Evolutionary conservation across 1,140 invertebrate species (phyloP).

Genomic region (Bombus ignitus): DNA sequence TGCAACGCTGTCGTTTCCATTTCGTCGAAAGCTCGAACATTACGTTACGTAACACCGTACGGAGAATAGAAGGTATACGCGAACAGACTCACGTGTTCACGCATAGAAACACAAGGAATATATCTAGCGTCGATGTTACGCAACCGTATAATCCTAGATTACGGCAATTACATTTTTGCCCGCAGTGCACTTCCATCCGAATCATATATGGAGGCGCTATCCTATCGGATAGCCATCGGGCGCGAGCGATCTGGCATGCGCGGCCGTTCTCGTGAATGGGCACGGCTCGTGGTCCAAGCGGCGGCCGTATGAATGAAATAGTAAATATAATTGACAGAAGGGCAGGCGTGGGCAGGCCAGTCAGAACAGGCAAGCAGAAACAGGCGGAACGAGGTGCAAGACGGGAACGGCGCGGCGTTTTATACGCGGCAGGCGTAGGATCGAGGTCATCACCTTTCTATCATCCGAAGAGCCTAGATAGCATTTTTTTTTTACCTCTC

Average conservation of each 20-base stretch:
- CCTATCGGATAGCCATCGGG: slow-evolving; percentile 57
- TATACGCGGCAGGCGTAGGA: slow-evolving; percentile 72
- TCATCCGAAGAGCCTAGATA: slow-evolving; percentile 68
- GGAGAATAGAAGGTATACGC: neutral
- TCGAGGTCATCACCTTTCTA: slow-evolving; percentile 81
- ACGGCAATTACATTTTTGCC: slow-evolving; percentile 50
- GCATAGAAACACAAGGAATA: neutral
- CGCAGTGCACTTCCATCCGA: slow-evolving; percentile 38
- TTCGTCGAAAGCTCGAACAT: slow-evolving; percentile 5
- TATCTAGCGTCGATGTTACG: slow-evolving; percentile 32
- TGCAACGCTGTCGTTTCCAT: neutral
- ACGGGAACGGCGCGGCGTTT: slow-evolving; percentile 68
- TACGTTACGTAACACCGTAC: neutral
- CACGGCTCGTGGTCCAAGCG: slow-evolving; percentile 73
- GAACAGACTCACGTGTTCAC: neutral
- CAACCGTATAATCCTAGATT: slow-evolving; percentile 48
- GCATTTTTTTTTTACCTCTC: slow-evolving; percentile 4
- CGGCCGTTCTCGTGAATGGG: slow-evolving; percentile 75
- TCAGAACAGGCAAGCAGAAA: slow-evolving; percentile 74
- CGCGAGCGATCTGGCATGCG: slow-evolving; percentile 62
- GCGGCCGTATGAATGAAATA: slow-evolving; percentile 79
- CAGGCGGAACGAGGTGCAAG: slow-evolving; percentile 70
- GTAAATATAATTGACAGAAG: slow-evolving; percentile 81
- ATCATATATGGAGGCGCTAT: slow-evolving; percentile 55
- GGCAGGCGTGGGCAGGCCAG: slow-evolving; percentile 79